Conservation (phyloP, 2,113 vertebrate genomes). For the Leptobrachium ailaonicum region DNA sequence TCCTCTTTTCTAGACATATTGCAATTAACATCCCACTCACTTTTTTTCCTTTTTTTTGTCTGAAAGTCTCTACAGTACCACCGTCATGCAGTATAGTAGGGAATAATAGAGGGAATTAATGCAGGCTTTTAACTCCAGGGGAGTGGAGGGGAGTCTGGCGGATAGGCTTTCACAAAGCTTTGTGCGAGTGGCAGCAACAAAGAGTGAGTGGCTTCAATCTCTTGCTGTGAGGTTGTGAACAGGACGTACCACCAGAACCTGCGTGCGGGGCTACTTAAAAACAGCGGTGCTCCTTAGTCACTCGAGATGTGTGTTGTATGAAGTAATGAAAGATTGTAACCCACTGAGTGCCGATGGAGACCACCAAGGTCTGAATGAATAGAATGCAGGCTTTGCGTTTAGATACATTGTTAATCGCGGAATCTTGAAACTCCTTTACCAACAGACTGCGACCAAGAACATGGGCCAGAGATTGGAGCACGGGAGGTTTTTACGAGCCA, state of each 20-base stretch:
- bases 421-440: too few species aligned
- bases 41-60: slow-evolving; percentile 43
- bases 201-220: background rate
- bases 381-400: background rate
- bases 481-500: too few species aligned
- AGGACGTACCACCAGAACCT: slow-evolving; percentile 23
- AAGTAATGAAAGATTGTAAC: background rate
- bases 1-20: slow-evolving; percentile 49
- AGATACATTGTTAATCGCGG: background rate
- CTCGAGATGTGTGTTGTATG: slow-evolving; percentile 24
- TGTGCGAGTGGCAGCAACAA: slow-evolving; percentile 17
- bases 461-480: too few species aligned
- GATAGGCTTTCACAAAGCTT: slow-evolving; percentile 21
- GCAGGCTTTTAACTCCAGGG: slow-evolving; percentile 46
- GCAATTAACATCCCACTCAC: slow-evolving; percentile 50
- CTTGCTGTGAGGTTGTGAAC: slow-evolving; percentile 32
- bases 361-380: background rate
- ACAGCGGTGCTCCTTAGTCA: slow-evolving; percentile 18
- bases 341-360: background rate
- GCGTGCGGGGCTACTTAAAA: slow-evolving; percentile 28
- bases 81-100: slow-evolving; percentile 30
- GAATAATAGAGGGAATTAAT: slow-evolving; percentile 48
- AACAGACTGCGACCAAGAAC: too few species aligned
- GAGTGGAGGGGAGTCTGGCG: slow-evolving; percentile 38
- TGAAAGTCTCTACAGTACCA: slow-evolving; percentile 47